Conservation (phyloP, 2,888 invertebrate genomes). For the Heteromurus nitidus region DNA sequence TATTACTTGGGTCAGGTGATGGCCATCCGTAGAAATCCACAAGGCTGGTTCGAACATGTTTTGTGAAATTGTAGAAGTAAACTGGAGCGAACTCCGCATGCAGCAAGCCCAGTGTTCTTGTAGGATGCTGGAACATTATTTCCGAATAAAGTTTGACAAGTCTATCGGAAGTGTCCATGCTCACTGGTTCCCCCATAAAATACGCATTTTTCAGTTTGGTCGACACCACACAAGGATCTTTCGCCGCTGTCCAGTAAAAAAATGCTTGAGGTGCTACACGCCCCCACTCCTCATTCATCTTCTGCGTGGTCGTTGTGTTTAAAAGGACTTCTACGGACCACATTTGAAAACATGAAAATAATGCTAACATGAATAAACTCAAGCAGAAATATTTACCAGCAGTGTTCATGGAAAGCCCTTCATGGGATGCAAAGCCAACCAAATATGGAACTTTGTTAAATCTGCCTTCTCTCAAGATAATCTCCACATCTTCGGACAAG, state of each 20-base stretch:
- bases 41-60: slow-evolving; percentile 6
- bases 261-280: slow-evolving; percentile 38
- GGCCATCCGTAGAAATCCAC: slow-evolving; percentile 31
- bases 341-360: no score
- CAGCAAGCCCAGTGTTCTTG: slow-evolving; percentile 38
- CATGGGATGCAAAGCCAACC: slow-evolving; percentile 41
- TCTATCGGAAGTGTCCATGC: slow-evolving; percentile 16
- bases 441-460: slow-evolving; percentile 61
- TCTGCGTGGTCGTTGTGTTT: slow-evolving; percentile 21
- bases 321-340: slow-evolving; percentile 20
- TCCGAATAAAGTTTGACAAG: slow-evolving; percentile 13
- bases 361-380: neutral
- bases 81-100: slow-evolving; percentile 40
- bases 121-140: slow-evolving; percentile 31
- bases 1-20: neutral
- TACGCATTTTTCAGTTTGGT: slow-evolving; percentile 49
- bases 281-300: slow-evolving; percentile 57
- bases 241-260: slow-evolving; percentile 24
- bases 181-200: slow-evolving; percentile 31
- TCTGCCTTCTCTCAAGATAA: slow-evolving; percentile 29
- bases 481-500: slow-evolving; percentile 28
- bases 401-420: no score
- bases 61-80: slow-evolving; percentile 55
- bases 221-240: slow-evolving; percentile 47
- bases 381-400: no score